A percentile compares a stretch with the other conserved stretches of the same genome.
These are phyloP conservation scores for Steatornis caripensis DNA, from an alignment of 2,113 vertebrate genomes.

Conservation along the genomic window DNA sequence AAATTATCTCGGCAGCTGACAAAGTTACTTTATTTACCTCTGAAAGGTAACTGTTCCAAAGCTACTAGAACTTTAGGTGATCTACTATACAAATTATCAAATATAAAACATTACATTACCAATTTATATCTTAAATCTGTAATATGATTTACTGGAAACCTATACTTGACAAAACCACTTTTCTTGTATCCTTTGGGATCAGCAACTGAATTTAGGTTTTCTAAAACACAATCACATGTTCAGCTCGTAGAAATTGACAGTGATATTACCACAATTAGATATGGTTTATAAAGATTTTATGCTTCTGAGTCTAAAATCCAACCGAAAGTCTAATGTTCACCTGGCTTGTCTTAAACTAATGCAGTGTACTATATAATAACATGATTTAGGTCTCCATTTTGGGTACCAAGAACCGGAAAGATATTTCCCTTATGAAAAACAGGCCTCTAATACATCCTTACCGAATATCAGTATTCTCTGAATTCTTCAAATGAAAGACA, in stretches of 20 bases:
- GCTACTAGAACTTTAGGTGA: background rate
- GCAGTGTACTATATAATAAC: background rate
- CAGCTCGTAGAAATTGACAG: background rate
- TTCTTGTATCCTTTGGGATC: background rate
- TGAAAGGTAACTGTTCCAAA: background rate
- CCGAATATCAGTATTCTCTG: background rate
- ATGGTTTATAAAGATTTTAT: background rate
- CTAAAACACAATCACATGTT: background rate
- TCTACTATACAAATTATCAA: background rate
- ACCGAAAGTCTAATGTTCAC: background rate
- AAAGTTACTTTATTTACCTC: background rate
- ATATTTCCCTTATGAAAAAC: background rate
- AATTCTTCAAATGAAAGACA: background rate
- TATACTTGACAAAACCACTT: background rate
- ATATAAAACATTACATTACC: background rate
- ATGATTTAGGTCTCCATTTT: background rate
- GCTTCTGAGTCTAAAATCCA: background rate
- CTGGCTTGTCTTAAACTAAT: background rate
- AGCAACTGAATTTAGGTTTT: background rate
- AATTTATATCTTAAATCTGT: background rate
- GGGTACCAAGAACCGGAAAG: background rate
- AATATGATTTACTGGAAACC: background rate
- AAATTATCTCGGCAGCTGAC: background rate
- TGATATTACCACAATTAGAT: background rate
- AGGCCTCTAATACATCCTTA: background rate